Conservation (phyloP, 2,113 vertebrate genomes). For the Syrrhaptes paradoxus region DNA sequence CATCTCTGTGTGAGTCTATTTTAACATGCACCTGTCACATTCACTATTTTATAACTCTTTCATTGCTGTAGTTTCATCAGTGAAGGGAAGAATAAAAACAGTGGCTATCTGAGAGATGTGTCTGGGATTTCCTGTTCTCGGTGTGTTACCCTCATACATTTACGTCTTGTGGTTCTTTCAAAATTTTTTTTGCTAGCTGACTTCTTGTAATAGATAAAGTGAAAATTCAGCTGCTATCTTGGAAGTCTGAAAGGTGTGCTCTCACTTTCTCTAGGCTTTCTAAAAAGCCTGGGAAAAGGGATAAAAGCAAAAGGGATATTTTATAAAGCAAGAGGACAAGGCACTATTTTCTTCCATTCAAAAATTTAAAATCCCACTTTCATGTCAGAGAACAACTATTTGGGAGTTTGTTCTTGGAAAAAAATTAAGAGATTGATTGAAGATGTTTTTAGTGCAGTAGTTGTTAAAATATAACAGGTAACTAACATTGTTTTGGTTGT, state of each 20-base stretch:
- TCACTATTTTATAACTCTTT: conserved; percentile 38
- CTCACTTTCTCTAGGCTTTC: neutral
- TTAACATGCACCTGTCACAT: conserved; percentile 32
- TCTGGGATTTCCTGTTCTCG: neutral
- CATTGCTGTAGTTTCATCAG: neutral
- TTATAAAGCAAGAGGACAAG: neutral
- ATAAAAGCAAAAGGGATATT: neutral
- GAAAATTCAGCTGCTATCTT: neutral
- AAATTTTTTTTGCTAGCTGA: neutral
- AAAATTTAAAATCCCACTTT: neutral
- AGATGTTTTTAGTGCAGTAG: neutral
- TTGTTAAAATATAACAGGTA: neutral
- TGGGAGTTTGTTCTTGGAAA: neutral
- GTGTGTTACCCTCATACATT: neutral
- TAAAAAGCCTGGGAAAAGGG: neutral
- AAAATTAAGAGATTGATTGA: neutral
- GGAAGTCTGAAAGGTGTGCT: neutral
- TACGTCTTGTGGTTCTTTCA: neutral
- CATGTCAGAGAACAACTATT: neutral
- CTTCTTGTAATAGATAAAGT: neutral
- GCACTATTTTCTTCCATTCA: neutral
- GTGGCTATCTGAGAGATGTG: neutral
- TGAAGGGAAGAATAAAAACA: neutral
- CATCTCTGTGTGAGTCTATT: conserved; percentile 42
- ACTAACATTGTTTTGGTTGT: neutral